These are phyloP conservation scores for Herminia tarsipennalis DNA, from an alignment of 2,888 invertebrate genomes.

Conservation along the genomic window DNA sequence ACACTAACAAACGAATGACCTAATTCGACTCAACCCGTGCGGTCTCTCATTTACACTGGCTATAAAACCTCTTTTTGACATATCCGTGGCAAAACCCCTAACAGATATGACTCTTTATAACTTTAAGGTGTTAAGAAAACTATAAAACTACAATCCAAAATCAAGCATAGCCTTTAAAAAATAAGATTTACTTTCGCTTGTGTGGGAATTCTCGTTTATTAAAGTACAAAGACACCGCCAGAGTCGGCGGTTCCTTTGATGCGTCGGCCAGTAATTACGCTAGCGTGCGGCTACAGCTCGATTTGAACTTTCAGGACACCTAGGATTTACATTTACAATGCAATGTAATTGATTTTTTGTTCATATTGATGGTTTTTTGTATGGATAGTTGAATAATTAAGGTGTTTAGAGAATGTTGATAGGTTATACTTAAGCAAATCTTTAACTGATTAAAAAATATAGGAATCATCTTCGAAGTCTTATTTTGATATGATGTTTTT, in stretches of 20 bases:
- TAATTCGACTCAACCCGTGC: constrained; percentile 72
- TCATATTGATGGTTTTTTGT: constrained; percentile 6
- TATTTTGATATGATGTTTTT: too few species aligned
- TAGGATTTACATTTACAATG: constrained; percentile 57
- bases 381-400: too few species aligned
- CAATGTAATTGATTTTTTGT: constrained; percentile 45
- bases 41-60: constrained; percentile 80
- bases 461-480: too few species aligned
- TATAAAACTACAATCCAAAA: constrained; percentile 22
- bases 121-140: constrained; percentile 82
- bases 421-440: too few species aligned
- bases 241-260: constrained; percentile 77
- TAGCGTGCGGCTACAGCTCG: constrained; percentile 57
- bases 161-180: neutral
- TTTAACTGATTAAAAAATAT: too few species aligned
- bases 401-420: too few species aligned
- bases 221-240: constrained; percentile 80
- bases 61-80: constrained; percentile 86
- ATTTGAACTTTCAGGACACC: constrained; percentile 59
- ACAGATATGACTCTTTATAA: constrained; percentile 82
- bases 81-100: constrained; percentile 85
- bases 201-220: constrained; percentile 67
- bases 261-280: constrained; percentile 78
- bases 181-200: constrained; percentile 39
- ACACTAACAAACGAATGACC: constrained; percentile 61